Conservation (phyloP, 2,888 invertebrate genomes). For the Ennomos erosarius region DNA sequence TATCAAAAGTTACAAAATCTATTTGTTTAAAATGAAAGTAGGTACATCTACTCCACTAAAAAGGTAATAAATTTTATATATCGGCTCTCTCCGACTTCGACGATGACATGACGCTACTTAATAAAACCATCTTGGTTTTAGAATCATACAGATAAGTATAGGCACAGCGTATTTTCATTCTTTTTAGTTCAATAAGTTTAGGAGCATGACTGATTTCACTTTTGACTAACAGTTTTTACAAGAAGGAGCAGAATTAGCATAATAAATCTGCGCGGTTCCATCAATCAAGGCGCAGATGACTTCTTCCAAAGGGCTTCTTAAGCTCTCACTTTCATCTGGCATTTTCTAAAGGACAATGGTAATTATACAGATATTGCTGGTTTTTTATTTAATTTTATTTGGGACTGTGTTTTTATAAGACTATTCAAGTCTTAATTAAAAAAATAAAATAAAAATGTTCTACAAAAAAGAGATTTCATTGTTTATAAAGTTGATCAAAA, state of each 20-base stretch:
- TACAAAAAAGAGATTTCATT: too few relatives aligned
- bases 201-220: conserved; percentile 37
- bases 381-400: neutral
- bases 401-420: conserved; percentile 13
- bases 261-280: conserved; percentile 75
- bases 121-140: too few relatives aligned
- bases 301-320: conserved; percentile 78
- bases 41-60: too few relatives aligned
- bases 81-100: too few relatives aligned
- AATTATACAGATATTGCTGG: conserved; percentile 57
- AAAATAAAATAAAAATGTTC: too few relatives aligned
- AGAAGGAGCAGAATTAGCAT: conserved; percentile 73
- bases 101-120: too few relatives aligned
- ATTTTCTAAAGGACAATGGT: conserved; percentile 54
- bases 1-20: neutral
- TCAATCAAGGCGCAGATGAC: conserved; percentile 76
- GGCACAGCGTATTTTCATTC: too few relatives aligned
- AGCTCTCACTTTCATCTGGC: conserved; percentile 81
- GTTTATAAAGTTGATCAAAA: conserved; percentile 26
- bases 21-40: too few relatives aligned
- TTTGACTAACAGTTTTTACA: conserved; percentile 44
- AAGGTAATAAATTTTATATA: too few relatives aligned
- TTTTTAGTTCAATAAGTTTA: neutral
- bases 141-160: too few relatives aligned
- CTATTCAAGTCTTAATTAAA: too few relatives aligned